Base-by-base conservation (phyloP, 2,797 vertebrate genomes). In the Melanotaenia parkinsoni region DNA sequence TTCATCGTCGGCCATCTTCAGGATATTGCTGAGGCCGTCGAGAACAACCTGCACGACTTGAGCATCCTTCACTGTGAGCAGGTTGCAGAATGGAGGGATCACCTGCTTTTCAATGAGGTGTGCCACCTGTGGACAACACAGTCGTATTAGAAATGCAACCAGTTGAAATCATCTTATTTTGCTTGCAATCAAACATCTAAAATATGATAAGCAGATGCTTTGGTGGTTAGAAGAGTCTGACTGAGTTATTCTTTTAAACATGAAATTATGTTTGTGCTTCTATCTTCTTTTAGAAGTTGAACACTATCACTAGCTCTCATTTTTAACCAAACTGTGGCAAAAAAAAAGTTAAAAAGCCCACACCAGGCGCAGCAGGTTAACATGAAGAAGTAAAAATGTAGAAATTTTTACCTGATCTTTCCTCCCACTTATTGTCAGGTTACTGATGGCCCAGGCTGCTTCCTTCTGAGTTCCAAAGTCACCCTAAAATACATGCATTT, bases 361-460 rank as follows among this genome's bases (percentile, higher is more conserved):
- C 26, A 56, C 6, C 28, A 32, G 16, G 54, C 28, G 3, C 3
- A 57, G 54, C 16, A 57, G 28, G 54, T 32, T 16, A 28, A 6
- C 54, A 14, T 5, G 13, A 26, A n/a, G 12, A 40, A 16, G 12
- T 8, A 60, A 33, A 20, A 24, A n/a, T 14, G 4, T 33, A 6
- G 8, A 11, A 24, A 32, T 12, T 40, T 63, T 80, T 88, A 99
- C 98, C 93, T 99, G 98, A 88, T 99, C 98, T 95, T 99, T 99
- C 65, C 98, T 96, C 63, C 98, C 98, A 35, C 98, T 99, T 93
- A 99, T 99, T 63, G 98, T 99, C 93, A 99, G 94, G 93, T 99
- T 99, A 94, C 98, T 99, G 94, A 99, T 99, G 91, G 98, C 98
- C 98, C 98, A 99, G 28, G 98, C 98, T 61, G 98, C 98, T 94